These are phyloP conservation scores for Apostichopus parvimensis DNA, from an alignment of 35 echinoderm and acorn worm genomes.

Conservation along the genomic window DNA sequence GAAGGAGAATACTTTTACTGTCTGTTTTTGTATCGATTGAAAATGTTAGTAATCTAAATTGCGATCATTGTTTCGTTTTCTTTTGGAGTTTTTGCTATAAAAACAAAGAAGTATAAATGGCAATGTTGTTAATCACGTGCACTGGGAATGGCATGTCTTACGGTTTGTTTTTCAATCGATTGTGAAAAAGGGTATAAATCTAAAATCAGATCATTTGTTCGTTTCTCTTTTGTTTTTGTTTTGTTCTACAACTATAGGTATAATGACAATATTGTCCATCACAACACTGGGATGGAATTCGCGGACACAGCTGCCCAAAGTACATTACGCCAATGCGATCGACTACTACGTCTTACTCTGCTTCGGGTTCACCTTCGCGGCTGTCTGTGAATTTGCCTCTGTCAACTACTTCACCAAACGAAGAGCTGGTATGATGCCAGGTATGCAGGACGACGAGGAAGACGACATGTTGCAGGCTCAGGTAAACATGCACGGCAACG, in stretches of 20 bases:
- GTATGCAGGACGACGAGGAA: conserved; percentile 89
- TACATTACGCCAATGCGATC: conserved; percentile 91
- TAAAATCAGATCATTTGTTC: neutral
- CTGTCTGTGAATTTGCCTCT: conserved; percentile 85
- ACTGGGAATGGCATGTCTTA: neutral
- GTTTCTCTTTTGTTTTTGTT: neutral
- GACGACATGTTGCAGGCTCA: conserved; percentile 82
- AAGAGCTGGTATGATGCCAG: conserved; percentile 81
- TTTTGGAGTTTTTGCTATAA: too few species aligned
- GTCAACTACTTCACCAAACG: conserved; percentile 95
- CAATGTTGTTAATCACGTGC: too few species aligned
- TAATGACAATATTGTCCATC: conserved; percentile 90
- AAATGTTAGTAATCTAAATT: neutral
- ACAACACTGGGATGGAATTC: conserved; percentile 86
- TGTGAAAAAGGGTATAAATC: neutral
- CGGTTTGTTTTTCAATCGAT: neutral
- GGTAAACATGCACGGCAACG: conserved; percentile 14
- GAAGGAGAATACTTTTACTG: too few species aligned
- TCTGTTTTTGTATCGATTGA: neutral
- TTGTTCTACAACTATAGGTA: conserved; percentile 38
- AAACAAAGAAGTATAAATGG: too few species aligned
- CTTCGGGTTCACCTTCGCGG: conserved; percentile 88
- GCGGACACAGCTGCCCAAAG: conserved; percentile 81
- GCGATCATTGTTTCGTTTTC: neutral
- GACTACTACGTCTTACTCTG: conserved; percentile 86